Conservation (phyloP, 2,797 vertebrate species). For the Neosalanx taihuensis region DNA sequence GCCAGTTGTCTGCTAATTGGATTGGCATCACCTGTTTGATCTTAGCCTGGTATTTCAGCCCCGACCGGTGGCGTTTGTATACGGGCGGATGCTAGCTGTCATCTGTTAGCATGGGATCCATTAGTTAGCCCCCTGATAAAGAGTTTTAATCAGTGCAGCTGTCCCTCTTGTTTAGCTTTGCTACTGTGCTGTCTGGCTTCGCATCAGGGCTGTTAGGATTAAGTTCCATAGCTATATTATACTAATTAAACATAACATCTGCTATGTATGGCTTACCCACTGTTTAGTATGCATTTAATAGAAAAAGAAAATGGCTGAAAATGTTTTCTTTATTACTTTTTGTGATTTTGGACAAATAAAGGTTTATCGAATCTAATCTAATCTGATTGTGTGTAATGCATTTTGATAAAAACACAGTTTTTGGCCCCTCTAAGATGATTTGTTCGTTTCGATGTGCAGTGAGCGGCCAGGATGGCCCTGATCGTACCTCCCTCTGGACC, state of each 20-base stretch:
- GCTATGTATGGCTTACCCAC: too few species aligned
- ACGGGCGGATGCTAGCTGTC: not conserved
- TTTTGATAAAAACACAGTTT: too few species aligned
- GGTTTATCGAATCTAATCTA: too few species aligned
- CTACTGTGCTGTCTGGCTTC: slow-evolving; percentile 5
- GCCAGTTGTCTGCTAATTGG: not conserved
- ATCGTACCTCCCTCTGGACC: slow-evolving; percentile 73
- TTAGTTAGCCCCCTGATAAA: not conserved
- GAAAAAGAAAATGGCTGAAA: too few species aligned
- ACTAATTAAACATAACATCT: too few species aligned
- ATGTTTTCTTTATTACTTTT: too few species aligned
- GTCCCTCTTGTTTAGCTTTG: not conserved
- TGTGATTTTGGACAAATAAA: too few species aligned
- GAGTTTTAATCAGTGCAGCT: slow-evolving; percentile 1
- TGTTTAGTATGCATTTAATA: too few species aligned
- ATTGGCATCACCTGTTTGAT: not conserved
- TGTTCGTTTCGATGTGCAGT: not conserved
- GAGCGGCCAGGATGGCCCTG: not conserved
- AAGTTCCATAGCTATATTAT: too few species aligned
- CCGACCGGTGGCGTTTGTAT: not conserved
- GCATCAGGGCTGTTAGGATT: not conserved
- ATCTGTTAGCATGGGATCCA: slow-evolving; percentile 3
- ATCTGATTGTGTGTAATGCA: too few species aligned
- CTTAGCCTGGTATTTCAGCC: not conserved
- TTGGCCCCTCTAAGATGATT: too few species aligned